These are phyloP conservation scores for Aegotheles bennettii DNA, from an alignment of 2,113 vertebrate species.

Conservation along the genomic window DNA sequence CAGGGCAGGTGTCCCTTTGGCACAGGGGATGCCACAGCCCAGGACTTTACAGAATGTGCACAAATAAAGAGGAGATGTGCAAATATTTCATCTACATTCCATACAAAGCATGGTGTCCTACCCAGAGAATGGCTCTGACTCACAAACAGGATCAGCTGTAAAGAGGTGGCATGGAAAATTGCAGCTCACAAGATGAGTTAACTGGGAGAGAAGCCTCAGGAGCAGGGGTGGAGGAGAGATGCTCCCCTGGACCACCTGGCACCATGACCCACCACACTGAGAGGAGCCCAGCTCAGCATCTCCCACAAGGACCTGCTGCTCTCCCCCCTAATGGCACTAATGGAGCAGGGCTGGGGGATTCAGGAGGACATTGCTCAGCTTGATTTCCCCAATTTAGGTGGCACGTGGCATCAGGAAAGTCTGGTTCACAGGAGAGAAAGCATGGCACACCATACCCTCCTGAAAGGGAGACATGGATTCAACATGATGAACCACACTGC, in stretches of 20 bases:
- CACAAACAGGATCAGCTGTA: background rate
- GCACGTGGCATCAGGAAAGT: accelerated
- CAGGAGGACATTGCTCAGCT: background rate
- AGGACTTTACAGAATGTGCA: background rate
- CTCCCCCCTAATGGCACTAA: background rate
- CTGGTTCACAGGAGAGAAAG: background rate
- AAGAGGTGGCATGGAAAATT: background rate
- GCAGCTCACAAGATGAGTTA: background rate
- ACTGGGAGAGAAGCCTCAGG: background rate
- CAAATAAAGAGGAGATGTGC: accelerated
- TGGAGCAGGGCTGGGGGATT: background rate
- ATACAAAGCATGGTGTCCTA: background rate
- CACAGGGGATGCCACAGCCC: background rate
- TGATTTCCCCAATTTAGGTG: background rate
- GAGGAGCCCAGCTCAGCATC: background rate
- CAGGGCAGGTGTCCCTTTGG: background rate
- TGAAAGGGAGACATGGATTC: no score
- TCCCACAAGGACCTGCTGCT: background rate
- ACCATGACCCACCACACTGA: background rate
- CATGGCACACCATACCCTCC: background rate
- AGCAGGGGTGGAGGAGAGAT: background rate
- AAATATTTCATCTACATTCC: background rate
- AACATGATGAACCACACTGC: accelerated
- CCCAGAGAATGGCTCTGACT: accelerated
- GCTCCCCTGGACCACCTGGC: background rate